Conservation (phyloP, 2,797 vertebrate species). For the Phaenicophaeus curvirostris region DNA sequence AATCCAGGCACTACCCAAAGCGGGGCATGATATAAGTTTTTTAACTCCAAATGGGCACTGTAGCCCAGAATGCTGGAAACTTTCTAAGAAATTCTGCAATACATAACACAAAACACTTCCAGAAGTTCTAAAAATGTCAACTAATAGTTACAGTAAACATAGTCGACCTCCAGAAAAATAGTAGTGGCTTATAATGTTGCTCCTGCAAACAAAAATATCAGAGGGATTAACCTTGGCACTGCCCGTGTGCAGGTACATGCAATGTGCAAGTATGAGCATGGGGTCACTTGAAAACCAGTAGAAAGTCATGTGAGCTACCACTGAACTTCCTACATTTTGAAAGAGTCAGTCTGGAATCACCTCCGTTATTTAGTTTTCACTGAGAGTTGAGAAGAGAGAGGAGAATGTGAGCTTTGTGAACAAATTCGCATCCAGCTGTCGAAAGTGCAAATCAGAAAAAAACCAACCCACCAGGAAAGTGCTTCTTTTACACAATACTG, state of each 20-base stretch:
- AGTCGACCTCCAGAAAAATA: neutral
- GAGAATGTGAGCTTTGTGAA: neutral
- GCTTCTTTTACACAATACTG: neutral
- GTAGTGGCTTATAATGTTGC: neutral
- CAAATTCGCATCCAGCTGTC: neutral
- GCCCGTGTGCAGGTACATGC: neutral
- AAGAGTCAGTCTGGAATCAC: neutral
- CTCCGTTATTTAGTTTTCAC: neutral
- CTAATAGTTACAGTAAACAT: neutral
- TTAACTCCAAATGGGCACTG: neutral
- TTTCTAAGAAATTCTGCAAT: neutral
- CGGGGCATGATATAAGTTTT: neutral
- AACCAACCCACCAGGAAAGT: neutral
- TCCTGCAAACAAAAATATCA: neutral
- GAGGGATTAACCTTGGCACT: neutral
- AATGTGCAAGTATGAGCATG: neutral
- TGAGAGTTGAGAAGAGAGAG: neutral
- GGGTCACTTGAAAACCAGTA: neutral
- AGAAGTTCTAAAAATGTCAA: neutral
- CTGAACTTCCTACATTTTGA: neutral
- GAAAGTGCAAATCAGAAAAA: neutral
- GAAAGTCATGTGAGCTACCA: neutral
- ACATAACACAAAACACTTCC: neutral
- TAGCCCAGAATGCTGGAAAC: neutral
- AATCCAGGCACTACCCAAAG: neutral